These are phyloP conservation scores for Caenorhabditis japonica DNA, from an alignment of 2,888 invertebrate species.

Conservation along the genomic window DNA sequence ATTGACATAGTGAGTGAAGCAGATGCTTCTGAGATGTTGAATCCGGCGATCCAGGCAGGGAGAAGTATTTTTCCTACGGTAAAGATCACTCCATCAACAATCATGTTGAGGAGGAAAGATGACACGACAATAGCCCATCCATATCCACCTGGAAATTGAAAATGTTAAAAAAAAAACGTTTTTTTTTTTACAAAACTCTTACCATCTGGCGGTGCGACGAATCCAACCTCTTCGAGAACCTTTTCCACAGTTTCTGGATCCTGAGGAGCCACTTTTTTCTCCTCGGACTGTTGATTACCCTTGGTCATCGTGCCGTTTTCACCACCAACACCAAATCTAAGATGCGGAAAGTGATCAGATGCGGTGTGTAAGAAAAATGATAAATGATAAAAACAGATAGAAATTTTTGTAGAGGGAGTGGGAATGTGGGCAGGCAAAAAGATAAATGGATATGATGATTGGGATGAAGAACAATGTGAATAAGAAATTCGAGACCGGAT, in stretches of 20 bases:
- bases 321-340: conserved; percentile 15
- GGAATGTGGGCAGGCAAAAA: neutral
- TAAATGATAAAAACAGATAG: conserved; percentile 12
- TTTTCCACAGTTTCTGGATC: conserved; percentile 66
- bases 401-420: neutral
- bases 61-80: conserved; percentile 78
- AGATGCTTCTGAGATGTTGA: conserved; percentile 88
- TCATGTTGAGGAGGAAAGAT: conserved; percentile 96
- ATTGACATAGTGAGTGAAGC: conserved; percentile 93
- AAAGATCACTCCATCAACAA: conserved; percentile 88
- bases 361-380: conserved; percentile 16
- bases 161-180: neutral
- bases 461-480: too few relatives aligned
- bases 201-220: conserved; percentile 74
- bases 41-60: conserved; percentile 81
- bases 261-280: conserved; percentile 16
- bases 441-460: conserved; percentile 20
- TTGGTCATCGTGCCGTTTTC: conserved; percentile 21
- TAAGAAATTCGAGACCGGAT: too few relatives aligned
- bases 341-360: conserved; percentile 1
- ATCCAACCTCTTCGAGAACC: conserved; percentile 68
- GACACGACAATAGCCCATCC: conserved; percentile 95
- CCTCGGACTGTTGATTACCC: neutral
- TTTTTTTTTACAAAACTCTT: neutral
- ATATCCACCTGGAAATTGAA: conserved; percentile 82